Base-by-base conservation (phyloP, 2,113 vertebrate genomes). In the Galeopterus variegatus region DNA sequence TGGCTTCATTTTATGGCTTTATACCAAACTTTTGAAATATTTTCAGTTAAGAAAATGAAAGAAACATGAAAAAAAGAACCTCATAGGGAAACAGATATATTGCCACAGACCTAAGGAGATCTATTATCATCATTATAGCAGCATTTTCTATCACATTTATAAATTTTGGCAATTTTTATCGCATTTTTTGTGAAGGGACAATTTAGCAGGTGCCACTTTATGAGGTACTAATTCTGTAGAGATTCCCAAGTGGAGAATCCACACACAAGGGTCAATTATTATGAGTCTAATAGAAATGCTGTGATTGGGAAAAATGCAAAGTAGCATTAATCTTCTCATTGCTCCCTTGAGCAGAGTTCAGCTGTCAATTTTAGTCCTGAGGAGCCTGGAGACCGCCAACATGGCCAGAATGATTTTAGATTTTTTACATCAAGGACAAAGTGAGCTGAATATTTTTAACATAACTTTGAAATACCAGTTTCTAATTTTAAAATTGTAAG, bases 171-270 rank as follows among this genome's bases (percentile, higher is more conserved):
- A 97, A 96, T 96, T 98, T 98, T 98, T 98, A 95, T 94, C 87
- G 11, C 58, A 56, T 77, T 65, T 97, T 79, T 93, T 94, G 86
- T 91, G 96, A 97, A 98, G 64, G 77, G 89, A 96, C 96, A 97
- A 98, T 97, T 95, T 97, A 98, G 88, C 77, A 97, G 86, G n/a
- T 98, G 41, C 94, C 56, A 91, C 97, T 96, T 98, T 97, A 97
- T 86, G 97, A 98, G 80, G 36, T 93, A 97, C 90, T 96, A 97
- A 98, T 96, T 86, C 95, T 95, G n/a, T 80, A 97, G 84, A 96
- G 97, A 95, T 94, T 97, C 93, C 88, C 96, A 97, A 94, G 79
- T 90, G 93, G 24, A 97, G 67, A 50, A 97, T 82, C 54, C 70
- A 73, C 82, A 76, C n/a, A 96, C 69, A 88, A 18, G 4, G 33